Evolutionary conservation across 2,888 invertebrate species (phyloP).

Genomic region (Drosophila borealis): DNA sequence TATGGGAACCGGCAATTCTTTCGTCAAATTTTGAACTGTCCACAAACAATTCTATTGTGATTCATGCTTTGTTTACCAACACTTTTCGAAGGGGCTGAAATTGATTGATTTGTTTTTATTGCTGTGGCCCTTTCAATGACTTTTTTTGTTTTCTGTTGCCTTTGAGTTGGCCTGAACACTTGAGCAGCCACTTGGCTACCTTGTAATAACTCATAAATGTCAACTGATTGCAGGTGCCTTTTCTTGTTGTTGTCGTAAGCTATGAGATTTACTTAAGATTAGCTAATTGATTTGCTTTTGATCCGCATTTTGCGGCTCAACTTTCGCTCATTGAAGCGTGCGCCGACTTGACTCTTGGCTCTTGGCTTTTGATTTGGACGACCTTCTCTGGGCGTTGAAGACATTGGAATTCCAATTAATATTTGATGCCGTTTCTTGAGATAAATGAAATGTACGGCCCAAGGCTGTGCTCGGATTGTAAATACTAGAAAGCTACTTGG

Average conservation of each 20-base stretch:
- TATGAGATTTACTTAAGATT: constrained; percentile 33
- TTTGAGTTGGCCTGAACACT: background rate
- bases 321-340: constrained; percentile 33
- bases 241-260: constrained; percentile 1
- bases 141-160: too few relatives aligned
- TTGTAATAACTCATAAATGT: constrained; percentile 37
- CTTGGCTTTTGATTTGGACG: constrained; percentile 22
- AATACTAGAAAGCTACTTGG: constrained; percentile 9
- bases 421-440: constrained; percentile 44
- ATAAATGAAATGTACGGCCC: constrained; percentile 7
- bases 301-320: constrained; percentile 15
- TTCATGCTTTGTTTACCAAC: constrained; percentile 1
- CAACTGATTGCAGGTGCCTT: constrained; percentile 15
- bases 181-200: constrained; percentile 4
- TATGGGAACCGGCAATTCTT: constrained; percentile 15
- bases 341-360: background rate
- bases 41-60: constrained; percentile 13
- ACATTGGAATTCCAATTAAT: constrained; percentile 48
- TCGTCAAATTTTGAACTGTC: background rate
- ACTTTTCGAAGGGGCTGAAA: background rate
- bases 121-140: background rate
- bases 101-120: constrained; percentile 10
- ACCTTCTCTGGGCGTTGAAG: constrained; percentile 38
- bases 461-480: constrained; percentile 24
- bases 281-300: constrained; percentile 65